Conservation (phyloP, 1,140 invertebrate genomes). For the Leptinotarsa undecemlineata region DNA sequence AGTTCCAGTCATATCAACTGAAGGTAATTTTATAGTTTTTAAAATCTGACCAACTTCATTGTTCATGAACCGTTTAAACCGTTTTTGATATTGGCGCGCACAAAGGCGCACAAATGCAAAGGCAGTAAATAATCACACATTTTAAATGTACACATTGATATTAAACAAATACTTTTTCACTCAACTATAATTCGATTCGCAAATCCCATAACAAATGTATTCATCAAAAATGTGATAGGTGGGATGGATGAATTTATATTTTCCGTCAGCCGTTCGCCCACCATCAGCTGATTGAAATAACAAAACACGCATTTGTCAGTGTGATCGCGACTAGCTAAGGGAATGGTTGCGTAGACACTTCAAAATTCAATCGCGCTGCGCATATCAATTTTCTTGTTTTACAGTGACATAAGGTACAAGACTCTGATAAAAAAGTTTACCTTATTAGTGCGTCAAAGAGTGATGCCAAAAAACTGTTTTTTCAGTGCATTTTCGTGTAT, state of each 20-base stretch:
- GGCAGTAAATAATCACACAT: too few species aligned
- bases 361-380: background rate
- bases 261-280: conserved; percentile 44
- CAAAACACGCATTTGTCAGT: conserved; percentile 38
- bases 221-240: conserved; percentile 7
- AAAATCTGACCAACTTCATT: too few species aligned
- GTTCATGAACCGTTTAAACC: too few species aligned
- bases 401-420: too few species aligned
- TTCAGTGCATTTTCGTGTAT: conserved; percentile 15
- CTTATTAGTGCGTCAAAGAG: conserved; percentile 9
- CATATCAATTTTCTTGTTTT: background rate
- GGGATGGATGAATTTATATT: conserved; percentile 37
- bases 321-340: conserved; percentile 15
- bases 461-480: conserved; percentile 13
- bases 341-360: background rate
- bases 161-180: background rate
- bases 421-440: background rate
- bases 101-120: too few species aligned
- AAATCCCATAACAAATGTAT: background rate
- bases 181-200: background rate
- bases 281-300: conserved; percentile 48
- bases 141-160: too few species aligned
- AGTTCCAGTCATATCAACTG: too few species aligned
- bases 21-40: too few species aligned
- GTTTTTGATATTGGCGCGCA: too few species aligned